Percentiles rank a stretch among this genome's conserved stretches.
phyloP scores from a whole-genome alignment of 2,113 vertebrate genomes.

The Balaenoptera acutorostrata region DNA sequence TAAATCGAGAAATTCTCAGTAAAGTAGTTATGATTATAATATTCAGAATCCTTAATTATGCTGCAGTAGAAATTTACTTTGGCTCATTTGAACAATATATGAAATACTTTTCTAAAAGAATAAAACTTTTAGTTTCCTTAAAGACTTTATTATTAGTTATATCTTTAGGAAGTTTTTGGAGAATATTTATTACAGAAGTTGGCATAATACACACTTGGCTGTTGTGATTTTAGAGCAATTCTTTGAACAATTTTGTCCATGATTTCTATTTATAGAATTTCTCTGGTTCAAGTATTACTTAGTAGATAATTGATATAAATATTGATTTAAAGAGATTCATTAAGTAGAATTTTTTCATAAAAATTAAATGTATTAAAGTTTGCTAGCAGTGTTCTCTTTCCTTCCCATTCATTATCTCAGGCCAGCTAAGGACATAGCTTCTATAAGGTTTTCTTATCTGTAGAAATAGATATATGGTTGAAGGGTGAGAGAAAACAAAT shows the following conservation, averaged over 20 bases:
- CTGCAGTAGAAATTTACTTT: neutral
- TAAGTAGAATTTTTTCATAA: conserved; percentile 13
- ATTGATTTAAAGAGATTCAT: neutral
- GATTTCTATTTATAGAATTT: neutral
- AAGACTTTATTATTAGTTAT: neutral
- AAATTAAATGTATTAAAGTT: neutral
- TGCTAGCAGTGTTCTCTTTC: neutral
- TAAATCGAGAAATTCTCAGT: conserved; percentile 1
- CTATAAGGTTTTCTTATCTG: neutral
- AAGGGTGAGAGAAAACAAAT: neutral
- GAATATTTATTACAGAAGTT: neutral
- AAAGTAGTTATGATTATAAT: neutral
- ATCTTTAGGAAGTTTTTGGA: conserved; percentile 4
- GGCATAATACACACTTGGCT: neutral
- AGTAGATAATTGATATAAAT: neutral
- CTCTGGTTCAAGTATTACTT: neutral
- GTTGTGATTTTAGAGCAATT: neutral
- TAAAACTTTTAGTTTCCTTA: neutral
- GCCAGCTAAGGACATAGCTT: neutral
- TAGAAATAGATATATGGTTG: neutral
- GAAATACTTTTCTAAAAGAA: conserved; percentile 8
- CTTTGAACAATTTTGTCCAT: conserved; percentile 17
- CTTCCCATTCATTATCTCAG: neutral
- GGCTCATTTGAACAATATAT: conserved; percentile 6
- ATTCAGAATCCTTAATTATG: conserved; percentile 3